phyloP scores from a whole-genome alignment of 2,888 invertebrate genomes.

The Spicauda simplicius region DNA sequence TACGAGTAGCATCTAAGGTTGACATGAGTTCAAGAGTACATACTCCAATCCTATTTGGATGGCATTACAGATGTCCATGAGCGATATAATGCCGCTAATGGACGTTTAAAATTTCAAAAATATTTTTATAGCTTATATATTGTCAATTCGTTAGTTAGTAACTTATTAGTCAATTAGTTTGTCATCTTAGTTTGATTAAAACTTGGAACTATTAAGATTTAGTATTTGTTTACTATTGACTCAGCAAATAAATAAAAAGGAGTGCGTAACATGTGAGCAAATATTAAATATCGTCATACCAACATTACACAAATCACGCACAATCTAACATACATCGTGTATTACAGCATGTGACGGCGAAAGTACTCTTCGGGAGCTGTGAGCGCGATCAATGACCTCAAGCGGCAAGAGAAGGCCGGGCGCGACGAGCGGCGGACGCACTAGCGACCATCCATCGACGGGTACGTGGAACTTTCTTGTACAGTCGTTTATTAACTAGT shows the following conservation, averaged over 20 bases:
- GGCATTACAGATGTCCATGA: no score
- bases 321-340: slow-evolving; percentile 29
- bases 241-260: neutral
- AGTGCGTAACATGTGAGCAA: slow-evolving; percentile 10
- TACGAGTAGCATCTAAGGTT: no score
- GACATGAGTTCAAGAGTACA: no score
- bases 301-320: slow-evolving; percentile 27
- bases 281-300: slow-evolving; percentile 23
- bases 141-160: no score
- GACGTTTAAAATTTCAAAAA: no score
- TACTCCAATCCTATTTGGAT: no score
- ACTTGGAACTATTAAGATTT: no score
- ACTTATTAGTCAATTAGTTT: no score
- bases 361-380: slow-evolving; percentile 90
- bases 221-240: neutral
- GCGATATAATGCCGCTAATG: no score
- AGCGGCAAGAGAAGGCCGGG: slow-evolving; percentile 88
- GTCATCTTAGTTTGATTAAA: no score
- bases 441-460: slow-evolving; percentile 68
- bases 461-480: slow-evolving; percentile 46
- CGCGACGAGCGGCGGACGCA: slow-evolving; percentile 86
- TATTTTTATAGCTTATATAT: no score
- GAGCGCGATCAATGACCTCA: slow-evolving; percentile 89
- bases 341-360: slow-evolving; percentile 87
- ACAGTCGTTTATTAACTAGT: neutral